These are phyloP conservation scores for Scaptomyza montana DNA, from an alignment of 1,140 invertebrate genomes.

Conservation along the genomic window DNA sequence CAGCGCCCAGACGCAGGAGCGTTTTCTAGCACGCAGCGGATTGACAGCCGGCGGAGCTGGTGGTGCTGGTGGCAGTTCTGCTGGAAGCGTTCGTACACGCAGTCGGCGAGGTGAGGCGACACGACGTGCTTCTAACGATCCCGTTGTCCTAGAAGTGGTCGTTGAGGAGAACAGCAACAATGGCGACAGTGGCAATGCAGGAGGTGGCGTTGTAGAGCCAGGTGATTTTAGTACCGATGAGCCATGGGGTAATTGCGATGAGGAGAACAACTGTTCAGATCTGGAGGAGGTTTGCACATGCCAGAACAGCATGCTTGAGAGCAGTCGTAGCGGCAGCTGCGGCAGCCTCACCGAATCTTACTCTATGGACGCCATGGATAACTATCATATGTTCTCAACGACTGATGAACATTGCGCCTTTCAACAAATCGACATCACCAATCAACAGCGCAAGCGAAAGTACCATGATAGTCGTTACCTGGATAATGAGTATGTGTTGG, in stretches of 20 bases:
- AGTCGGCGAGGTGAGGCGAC: constrained; percentile 25
- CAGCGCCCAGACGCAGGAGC: constrained; percentile 76
- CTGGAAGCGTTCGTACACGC: constrained; percentile 1
- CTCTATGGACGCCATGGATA: constrained; percentile 58
- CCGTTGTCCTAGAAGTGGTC: constrained; percentile 59
- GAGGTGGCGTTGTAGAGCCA: constrained; percentile 37
- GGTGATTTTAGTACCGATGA: constrained; percentile 71
- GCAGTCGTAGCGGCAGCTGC: constrained; percentile 70
- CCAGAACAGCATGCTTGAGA: constrained; percentile 58
- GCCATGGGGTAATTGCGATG: constrained; percentile 82
- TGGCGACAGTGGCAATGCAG: constrained; percentile 18
- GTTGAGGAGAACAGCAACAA: constrained; percentile 56
- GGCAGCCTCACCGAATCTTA: constrained; percentile 68
- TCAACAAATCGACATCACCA: constrained; percentile 19
- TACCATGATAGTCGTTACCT: constrained; percentile 75
- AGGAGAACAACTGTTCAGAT: constrained; percentile 80
- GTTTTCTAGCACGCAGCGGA: constrained; percentile 60
- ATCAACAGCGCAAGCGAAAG: constrained; percentile 80
- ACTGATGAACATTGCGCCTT: constrained; percentile 24
- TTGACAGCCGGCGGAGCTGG: constrained; percentile 3
- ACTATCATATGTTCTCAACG: constrained; percentile 38
- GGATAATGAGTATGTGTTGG: constrained; percentile 58
- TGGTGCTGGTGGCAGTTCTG: constrained; percentile 1
- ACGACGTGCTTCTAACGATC: constrained; percentile 53
- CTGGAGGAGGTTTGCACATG: constrained; percentile 82